phyloP scores from a whole-genome alignment of 2,797 vertebrate genomes.

The Knipowitschia caucasica region DNA sequence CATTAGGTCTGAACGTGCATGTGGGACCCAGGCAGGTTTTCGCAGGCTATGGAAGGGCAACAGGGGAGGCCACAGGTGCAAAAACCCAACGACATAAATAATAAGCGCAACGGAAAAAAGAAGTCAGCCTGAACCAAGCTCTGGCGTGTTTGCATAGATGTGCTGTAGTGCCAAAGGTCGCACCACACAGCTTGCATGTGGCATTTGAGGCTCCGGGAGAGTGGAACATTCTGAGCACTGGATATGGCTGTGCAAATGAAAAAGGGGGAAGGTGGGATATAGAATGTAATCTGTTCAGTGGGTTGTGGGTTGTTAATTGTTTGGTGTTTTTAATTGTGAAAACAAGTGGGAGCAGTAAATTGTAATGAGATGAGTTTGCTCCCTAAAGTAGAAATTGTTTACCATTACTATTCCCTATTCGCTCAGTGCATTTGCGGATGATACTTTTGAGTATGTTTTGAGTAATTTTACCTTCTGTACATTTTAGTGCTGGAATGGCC shows the following conservation, averaged over 20 bases:
- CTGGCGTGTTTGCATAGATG: neutral
- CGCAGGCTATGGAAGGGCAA: too few species aligned
- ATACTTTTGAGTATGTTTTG: too few species aligned
- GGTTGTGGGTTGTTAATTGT: neutral
- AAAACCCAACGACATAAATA: neutral
- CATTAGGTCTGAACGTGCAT: slow-evolving; percentile 14
- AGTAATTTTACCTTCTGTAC: too few species aligned
- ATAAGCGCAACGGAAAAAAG: neutral
- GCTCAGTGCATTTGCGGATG: neutral
- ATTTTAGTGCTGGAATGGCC: too few species aligned
- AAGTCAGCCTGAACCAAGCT: neutral
- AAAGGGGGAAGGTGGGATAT: neutral
- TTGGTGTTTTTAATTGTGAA: neutral
- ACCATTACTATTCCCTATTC: neutral
- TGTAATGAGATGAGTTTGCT: neutral
- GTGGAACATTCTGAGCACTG: neutral
- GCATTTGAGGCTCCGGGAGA: neutral
- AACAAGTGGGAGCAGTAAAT: neutral
- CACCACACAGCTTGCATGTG: neutral
- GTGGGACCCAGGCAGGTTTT: slow-evolving; percentile 20
- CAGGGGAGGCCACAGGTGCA: slow-evolving; percentile 14
- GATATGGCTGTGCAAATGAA: neutral
- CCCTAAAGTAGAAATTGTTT: neutral
- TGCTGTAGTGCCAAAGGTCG: neutral
- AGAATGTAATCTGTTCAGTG: neutral